Evolutionary conservation across 2,888 invertebrate genomes (phyloP).

Genomic region (Lycaena phlaeas): DNA sequence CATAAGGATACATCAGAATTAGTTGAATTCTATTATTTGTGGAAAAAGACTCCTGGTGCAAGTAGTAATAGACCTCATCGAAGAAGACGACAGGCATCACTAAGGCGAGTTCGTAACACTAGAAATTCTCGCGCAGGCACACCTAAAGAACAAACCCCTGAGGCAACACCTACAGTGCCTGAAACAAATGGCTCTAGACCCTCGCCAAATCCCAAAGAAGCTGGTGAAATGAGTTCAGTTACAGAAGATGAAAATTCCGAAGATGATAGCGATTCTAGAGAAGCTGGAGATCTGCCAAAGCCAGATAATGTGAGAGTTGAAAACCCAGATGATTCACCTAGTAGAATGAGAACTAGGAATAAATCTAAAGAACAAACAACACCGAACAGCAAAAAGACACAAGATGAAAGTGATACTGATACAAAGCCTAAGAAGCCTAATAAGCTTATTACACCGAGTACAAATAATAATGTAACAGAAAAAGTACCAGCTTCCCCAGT

Average conservation of each 20-base stretch:
- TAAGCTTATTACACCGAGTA: slow-evolving; percentile 49
- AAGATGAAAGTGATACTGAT: slow-evolving; percentile 66
- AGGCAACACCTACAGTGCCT: slow-evolving; percentile 64
- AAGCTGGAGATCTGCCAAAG: slow-evolving; percentile 85
- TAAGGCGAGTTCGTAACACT: slow-evolving; percentile 90
- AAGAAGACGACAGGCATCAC: slow-evolving; percentile 87
- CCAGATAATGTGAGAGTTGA: slow-evolving; percentile 84
- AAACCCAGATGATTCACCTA: slow-evolving; percentile 86
- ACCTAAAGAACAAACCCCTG: slow-evolving; percentile 81
- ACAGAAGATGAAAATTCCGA: slow-evolving; percentile 94
- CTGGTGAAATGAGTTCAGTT: slow-evolving; percentile 82
- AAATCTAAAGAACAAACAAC: slow-evolving; percentile 83
- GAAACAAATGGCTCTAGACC: slow-evolving; percentile 73
- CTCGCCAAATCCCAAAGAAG: slow-evolving; percentile 79
- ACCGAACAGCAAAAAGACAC: slow-evolving; percentile 59
- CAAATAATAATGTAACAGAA: slow-evolving; percentile 54
- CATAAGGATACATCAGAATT: slow-evolving; percentile 98
- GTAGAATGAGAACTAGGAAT: slow-evolving; percentile 91
- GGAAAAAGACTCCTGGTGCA: slow-evolving; percentile 99
- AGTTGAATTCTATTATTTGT: slow-evolving; percentile 98
- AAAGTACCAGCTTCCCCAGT: slow-evolving; percentile 54
- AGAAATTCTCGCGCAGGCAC: slow-evolving; percentile 88
- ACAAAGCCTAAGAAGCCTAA: slow-evolving; percentile 48
- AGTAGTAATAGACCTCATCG: slow-evolving; percentile 96
- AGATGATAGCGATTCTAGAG: slow-evolving; percentile 94